A percentile compares a stretch with the other conserved stretches of the same genome.
Evolutionary conservation across 2,797 vertebrate species (phyloP).

Genomic region (Melanotaenia parkinsoni): DNA sequence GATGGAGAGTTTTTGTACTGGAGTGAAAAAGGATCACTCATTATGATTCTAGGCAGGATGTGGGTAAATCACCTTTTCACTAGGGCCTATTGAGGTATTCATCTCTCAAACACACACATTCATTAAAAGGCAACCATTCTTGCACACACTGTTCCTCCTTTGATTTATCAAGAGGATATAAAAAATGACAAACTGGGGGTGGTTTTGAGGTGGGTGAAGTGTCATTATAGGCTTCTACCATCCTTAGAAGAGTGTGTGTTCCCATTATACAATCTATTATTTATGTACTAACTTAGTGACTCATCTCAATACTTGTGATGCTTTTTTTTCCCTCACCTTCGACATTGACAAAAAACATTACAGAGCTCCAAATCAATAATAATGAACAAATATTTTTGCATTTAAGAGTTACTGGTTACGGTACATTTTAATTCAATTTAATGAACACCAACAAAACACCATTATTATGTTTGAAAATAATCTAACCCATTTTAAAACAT

Average conservation of each 20-base stretch:
- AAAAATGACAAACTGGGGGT: constrained; percentile 26
- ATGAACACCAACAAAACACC: constrained; percentile 35
- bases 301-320: constrained; percentile 24
- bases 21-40: constrained; percentile 73
- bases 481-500: constrained; percentile 1
- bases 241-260: constrained; percentile 8
- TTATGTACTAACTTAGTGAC: constrained; percentile 40
- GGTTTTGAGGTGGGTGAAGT: constrained; percentile 19
- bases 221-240: constrained; percentile 27
- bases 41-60: constrained; percentile 82
- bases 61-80: constrained; percentile 71
- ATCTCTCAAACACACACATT: constrained; percentile 32
- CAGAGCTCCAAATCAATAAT: neutral
- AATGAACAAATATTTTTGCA: constrained; percentile 3
- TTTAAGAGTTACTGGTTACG: constrained; percentile 25
- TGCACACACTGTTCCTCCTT: constrained; percentile 17
- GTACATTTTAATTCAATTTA: constrained; percentile 48
- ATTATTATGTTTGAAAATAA: constrained; percentile 33
- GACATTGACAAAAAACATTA: constrained; percentile 5
- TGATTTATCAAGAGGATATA: constrained; percentile 12
- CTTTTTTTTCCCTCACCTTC: constrained; percentile 8
- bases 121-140: constrained; percentile 17
- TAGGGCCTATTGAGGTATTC: constrained; percentile 54
- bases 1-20: constrained; percentile 73
- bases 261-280: constrained; percentile 38